A percentile compares a stretch with the other conserved stretches of the same genome.
Evolutionary conservation across 2,888 invertebrate genomes (phyloP).

Genomic region (Axea sp.): DNA sequence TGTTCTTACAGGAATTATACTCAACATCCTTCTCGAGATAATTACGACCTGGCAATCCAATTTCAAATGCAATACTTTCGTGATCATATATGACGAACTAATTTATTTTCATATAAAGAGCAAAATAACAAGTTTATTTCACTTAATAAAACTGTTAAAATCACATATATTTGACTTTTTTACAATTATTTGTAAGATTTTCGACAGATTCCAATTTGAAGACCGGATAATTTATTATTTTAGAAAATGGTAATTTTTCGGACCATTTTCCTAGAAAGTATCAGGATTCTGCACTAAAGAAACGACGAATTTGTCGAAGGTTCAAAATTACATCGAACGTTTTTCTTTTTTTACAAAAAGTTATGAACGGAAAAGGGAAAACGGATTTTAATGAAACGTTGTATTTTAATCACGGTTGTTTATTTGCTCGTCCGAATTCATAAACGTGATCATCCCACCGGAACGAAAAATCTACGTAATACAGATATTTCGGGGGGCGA

Average conservation of each 20-base stretch:
- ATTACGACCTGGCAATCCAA: no score
- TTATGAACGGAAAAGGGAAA: background rate
- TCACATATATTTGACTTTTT: no score
- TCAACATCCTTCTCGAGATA: no score
- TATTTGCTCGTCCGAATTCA: constrained; percentile 47
- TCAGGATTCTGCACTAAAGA: background rate
- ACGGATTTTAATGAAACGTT: constrained; percentile 6
- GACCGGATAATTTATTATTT: constrained; percentile 9
- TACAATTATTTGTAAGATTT: no score
- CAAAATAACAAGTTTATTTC: no score
- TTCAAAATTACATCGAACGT: background rate
- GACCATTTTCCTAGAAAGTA: constrained; percentile 13
- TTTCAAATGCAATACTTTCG: no score
- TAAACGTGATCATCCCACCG: constrained; percentile 41
- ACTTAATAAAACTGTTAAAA: no score
- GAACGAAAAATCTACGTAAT: constrained; percentile 60
- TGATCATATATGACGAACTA: no score
- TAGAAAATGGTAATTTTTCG: constrained; percentile 19
- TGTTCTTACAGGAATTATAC: no score
- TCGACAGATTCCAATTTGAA: no score
- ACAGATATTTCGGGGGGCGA: constrained; percentile 56
- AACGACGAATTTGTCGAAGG: background rate
- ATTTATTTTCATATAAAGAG: no score
- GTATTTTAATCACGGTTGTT: constrained; percentile 49
- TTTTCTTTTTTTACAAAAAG: background rate